Conservation (phyloP, 2,113 vertebrate genomes). For the Hippoglossus stenolepis region DNA sequence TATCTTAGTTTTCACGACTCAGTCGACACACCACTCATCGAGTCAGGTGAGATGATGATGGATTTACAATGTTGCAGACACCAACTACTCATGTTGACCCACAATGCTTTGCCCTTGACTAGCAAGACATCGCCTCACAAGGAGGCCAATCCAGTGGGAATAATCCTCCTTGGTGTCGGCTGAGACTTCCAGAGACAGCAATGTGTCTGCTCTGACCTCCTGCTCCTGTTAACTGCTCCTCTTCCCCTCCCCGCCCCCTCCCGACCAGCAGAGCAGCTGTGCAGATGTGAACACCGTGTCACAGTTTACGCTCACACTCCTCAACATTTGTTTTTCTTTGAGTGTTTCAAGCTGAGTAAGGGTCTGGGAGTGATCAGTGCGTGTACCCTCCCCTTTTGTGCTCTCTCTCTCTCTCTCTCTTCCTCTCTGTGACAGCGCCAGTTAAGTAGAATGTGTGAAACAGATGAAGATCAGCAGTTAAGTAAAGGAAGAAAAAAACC, state of each 20-base stretch:
- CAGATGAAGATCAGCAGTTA: constrained; percentile 47
- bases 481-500: background rate
- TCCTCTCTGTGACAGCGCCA: constrained; percentile 16
- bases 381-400: constrained; percentile 5
- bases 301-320: constrained; percentile 66
- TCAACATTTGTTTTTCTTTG: constrained; percentile 58
- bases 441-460: constrained; percentile 53
- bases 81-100: background rate
- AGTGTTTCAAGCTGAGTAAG: constrained; percentile 57
- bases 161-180: constrained; percentile 44
- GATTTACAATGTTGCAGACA: no score
- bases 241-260: background rate
- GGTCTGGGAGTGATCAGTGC: constrained; percentile 48
- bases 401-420: background rate
- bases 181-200: constrained; percentile 46
- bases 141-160: constrained; percentile 53
- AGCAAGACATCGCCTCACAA: constrained; percentile 58
- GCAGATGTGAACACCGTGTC: constrained; percentile 66
- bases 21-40: constrained; percentile 39
- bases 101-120: constrained; percentile 43
- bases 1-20: constrained; percentile 50
- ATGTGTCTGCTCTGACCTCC: constrained; percentile 47
- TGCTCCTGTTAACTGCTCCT: constrained; percentile 26
- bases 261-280: constrained; percentile 53
- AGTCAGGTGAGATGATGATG: background rate